Base-by-base conservation (phyloP, 2,113 vertebrate species). In the Chaetura pelagica region DNA sequence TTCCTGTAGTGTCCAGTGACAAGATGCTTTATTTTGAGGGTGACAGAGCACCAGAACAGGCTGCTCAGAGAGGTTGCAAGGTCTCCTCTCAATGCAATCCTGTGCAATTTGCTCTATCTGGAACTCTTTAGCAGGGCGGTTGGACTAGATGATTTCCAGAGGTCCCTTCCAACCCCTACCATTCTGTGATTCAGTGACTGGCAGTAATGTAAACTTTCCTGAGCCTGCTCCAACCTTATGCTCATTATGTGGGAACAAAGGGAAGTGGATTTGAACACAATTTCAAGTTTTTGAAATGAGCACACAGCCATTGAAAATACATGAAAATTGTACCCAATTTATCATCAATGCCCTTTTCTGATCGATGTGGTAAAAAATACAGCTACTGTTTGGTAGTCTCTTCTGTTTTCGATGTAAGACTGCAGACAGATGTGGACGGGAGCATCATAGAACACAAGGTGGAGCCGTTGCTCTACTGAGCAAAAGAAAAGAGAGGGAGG, bases 391-490 rank as follows among this genome's bases (percentile, higher is more conserved):
- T 21, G 7, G 16, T 15, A 44, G 44, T 9, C 19, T 35, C 10
- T 7, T 52, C 27, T 15, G 4, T 64, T 32, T 59, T 2, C 38
- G 19, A 77, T 29, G 49, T 16, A 29, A 5, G 10, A 58, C 21
- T 1, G 6, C 57, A 5, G 72, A 15, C 1, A 8, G 7, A 18
- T 49, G 44, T 59, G 55, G 78, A 57, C 6, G 2, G 54, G 40
- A 93, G 18, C 26, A 4, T 21, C 16, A 3, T 1, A 21, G 16
- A 64, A 86, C 93, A 83, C 93, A 72, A 90, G 95, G 64, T 93
- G 90, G 92, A 93, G 93, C 94, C 95, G 79, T 64, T 81, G 93
- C 85, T 93, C 85, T 55, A 46, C 38, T 84, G 71, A 74, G 8
- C 18, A 7, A 55, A 35, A 78, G 7, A 1, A 51, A 69, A 40